A percentile compares a stretch with the other conserved stretches of the same genome.
phyloP scores from a whole-genome alignment of 2,888 invertebrate species.

The Drosophila picticornis region DNA sequence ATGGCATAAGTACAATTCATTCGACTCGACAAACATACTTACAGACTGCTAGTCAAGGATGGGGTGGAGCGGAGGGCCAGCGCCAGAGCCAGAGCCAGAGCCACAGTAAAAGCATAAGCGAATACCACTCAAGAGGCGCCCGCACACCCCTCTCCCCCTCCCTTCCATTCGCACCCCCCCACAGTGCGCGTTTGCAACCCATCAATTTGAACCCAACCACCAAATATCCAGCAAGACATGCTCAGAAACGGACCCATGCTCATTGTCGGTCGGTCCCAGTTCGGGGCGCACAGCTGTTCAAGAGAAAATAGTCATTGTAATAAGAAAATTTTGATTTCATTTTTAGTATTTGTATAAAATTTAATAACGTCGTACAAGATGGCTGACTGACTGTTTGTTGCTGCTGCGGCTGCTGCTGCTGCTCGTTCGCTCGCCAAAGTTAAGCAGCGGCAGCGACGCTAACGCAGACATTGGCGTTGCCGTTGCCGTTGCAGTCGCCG shows the following conservation, averaged over 20 bases:
- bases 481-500: conserved; percentile 9
- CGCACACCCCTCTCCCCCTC: not conserved
- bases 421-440: conserved; percentile 41
- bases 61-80: not conserved
- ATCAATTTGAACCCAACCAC: conserved; percentile 15
- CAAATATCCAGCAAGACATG: conserved; percentile 29
- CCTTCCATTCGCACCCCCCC: not conserved
- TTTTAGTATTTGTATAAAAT: conserved; percentile 81
- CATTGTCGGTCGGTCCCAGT: conserved; percentile 47
- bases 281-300: conserved; percentile 60
- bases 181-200: conserved; percentile 1
- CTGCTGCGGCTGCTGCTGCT: conserved; percentile 30
- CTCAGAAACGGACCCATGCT: conserved; percentile 24
- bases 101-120: conserved; percentile 3
- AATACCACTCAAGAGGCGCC: conserved; percentile 28
- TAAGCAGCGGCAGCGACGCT: conserved; percentile 43
- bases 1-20: conserved; percentile 76
- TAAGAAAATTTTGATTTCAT: conserved; percentile 83
- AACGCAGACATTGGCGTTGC: conserved; percentile 14
- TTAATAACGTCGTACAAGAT: conserved; percentile 82
- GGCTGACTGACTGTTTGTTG: conserved; percentile 68
- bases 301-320: conserved; percentile 80
- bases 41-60: conserved; percentile 16
- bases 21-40: conserved; percentile 57
- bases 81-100: not conserved